Evolutionary conservation across 2,888 invertebrate genomes (phyloP).

Genomic region (Dryobotodes eremita): DNA sequence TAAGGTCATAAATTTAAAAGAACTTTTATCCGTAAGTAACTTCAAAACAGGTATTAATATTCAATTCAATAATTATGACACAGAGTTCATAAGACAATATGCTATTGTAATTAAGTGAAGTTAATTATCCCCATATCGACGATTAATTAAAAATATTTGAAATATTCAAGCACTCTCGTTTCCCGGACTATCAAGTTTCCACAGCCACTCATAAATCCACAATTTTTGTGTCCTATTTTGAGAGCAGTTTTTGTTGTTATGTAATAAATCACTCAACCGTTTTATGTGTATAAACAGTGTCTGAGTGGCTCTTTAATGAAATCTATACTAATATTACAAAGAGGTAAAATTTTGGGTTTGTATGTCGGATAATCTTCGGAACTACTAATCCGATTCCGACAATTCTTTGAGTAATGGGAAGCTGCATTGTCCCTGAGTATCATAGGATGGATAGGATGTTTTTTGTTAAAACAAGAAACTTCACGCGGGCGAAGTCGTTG

Average conservation of each 20-base stretch:
- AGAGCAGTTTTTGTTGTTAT: slow-evolving; percentile 9
- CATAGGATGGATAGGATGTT: not conserved
- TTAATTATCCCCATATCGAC: not conserved
- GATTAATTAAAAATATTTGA: slow-evolving; percentile 6
- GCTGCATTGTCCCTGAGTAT: not conserved
- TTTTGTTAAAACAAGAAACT: not conserved
- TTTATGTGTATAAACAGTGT: slow-evolving; percentile 17
- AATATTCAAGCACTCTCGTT: slow-evolving; percentile 22
- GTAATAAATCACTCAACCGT: slow-evolving; percentile 23
- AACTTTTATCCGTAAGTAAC: not conserved
- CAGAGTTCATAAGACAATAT: not conserved
- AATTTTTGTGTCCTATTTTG: slow-evolving; percentile 9
- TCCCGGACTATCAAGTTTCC: not conserved
- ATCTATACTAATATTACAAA: not conserved
- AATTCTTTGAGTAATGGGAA: not conserved
- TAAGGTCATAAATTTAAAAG: no score
- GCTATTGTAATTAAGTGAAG: not conserved
- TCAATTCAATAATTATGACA: not conserved
- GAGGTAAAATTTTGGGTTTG: not conserved
- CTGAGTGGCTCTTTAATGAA: slow-evolving; percentile 15
- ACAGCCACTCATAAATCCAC: not conserved
- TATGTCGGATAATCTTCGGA: not conserved
- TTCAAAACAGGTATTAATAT: not conserved
- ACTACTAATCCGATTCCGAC: not conserved
- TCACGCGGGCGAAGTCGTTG: not conserved